phyloP scores from a whole-genome alignment of 64 coral and sea anemone genomes.

The Anthopleura sola region DNA sequence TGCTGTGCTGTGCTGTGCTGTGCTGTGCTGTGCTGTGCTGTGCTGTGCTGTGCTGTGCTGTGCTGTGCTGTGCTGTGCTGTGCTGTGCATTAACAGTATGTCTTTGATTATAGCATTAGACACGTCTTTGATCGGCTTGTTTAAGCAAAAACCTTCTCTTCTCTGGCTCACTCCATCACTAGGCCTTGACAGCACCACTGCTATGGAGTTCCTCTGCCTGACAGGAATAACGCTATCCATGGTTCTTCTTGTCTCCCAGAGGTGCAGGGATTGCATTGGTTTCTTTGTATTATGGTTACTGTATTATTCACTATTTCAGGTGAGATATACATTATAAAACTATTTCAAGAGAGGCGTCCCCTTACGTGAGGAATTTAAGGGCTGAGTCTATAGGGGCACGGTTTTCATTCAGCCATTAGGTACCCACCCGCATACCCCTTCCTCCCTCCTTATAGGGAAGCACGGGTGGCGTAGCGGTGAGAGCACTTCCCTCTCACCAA shows the following conservation, averaged over 20 bases:
- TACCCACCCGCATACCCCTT: no score
- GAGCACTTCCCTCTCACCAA: no score
- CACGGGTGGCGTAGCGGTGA: no score
- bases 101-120: slow-evolving; percentile 27
- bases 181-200: slow-evolving; percentile 68
- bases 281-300: slow-evolving; percentile 79
- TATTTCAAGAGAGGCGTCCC: not conserved
- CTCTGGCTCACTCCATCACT: slow-evolving; percentile 75
- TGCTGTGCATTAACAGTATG: no score
- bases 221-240: slow-evolving; percentile 65
- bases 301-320: slow-evolving; percentile 82
- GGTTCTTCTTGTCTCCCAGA: slow-evolving; percentile 68
- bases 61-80: no score
- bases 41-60: no score
- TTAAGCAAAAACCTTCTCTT: slow-evolving; percentile 68
- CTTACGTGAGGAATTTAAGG: no score
- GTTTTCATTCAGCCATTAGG: no score
- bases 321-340: not conserved
- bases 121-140: slow-evolving; percentile 33
- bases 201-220: slow-evolving; percentile 87
- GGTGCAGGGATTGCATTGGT: slow-evolving; percentile 61
- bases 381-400: no score
- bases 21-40: no score
- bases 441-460: no score
- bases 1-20: no score